Percentiles rank a stretch among this genome's conserved stretches.
These are phyloP conservation scores for Polypterus bichir DNA, from an alignment of 2,113 vertebrate species.

Conservation along the genomic window DNA sequence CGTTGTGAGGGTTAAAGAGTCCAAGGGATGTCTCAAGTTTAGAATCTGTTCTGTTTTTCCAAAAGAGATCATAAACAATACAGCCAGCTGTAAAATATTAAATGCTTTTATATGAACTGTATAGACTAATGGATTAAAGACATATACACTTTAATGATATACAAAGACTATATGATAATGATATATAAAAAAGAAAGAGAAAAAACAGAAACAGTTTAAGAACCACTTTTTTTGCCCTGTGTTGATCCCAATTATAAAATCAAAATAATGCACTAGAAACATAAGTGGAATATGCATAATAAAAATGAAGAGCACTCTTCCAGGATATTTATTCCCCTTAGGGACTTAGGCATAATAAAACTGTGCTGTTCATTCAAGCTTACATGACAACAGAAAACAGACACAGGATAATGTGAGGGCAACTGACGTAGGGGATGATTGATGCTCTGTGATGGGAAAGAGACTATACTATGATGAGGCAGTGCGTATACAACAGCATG, in stretches of 20 bases:
- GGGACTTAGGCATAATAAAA: constrained; percentile 3
- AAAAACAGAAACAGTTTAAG: not conserved
- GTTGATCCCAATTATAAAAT: constrained; percentile 2
- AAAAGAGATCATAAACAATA: too few relatives aligned
- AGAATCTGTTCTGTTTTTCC: too few relatives aligned
- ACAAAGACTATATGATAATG: too few relatives aligned
- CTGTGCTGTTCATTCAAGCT: constrained; percentile 3
- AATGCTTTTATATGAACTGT: too few relatives aligned
- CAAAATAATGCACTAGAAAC: constrained; percentile 1
- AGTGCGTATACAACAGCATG: constrained; percentile 3
- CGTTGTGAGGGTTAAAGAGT: too few relatives aligned
- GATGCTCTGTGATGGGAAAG: not conserved
- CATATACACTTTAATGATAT: too few relatives aligned
- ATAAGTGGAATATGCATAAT: not conserved
- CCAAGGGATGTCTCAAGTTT: too few relatives aligned
- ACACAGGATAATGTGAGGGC: constrained; percentile 4
- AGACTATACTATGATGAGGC: constrained; percentile 1
- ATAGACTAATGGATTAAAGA: too few relatives aligned
- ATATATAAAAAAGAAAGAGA: not conserved
- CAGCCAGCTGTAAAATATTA: too few relatives aligned
- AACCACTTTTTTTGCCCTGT: not conserved
- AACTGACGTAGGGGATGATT: not conserved
- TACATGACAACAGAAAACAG: constrained; percentile 5
- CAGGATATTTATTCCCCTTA: not conserved
- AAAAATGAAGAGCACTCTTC: not conserved